These are phyloP conservation scores for Drosophila borborema DNA, from an alignment of 2,888 invertebrate species.

Conservation along the genomic window DNA sequence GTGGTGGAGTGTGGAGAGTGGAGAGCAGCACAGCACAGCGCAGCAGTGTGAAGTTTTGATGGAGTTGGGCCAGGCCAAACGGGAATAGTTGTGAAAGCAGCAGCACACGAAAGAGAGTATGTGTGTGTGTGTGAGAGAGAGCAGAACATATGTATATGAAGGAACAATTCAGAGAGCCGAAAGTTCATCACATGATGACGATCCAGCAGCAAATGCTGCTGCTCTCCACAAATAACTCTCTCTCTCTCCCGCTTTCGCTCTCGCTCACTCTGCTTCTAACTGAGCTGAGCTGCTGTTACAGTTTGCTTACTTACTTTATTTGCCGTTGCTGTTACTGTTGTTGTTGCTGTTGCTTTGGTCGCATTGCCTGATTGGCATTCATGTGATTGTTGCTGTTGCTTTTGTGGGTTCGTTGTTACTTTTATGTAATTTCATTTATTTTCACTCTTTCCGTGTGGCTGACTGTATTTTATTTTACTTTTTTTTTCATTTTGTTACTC, in stretches of 20 bases:
- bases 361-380: constrained; percentile 66
- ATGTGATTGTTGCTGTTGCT: constrained; percentile 53
- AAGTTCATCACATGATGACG: constrained; percentile 33
- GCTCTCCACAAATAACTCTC: constrained; percentile 12
- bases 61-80: constrained; percentile 40
- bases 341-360: constrained; percentile 8
- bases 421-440: constrained; percentile 80
- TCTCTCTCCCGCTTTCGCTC: constrained; percentile 22
- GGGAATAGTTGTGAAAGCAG: constrained; percentile 74
- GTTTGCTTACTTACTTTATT: constrained; percentile 27
- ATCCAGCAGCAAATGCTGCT: constrained; percentile 35
- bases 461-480: constrained; percentile 1
- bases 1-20: constrained; percentile 25
- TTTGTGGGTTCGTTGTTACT: constrained; percentile 78
- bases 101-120: constrained; percentile 22
- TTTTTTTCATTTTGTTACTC: not conserved
- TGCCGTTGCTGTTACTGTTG: constrained; percentile 12
- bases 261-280: constrained; percentile 35
- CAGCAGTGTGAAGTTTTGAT: constrained; percentile 19
- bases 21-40: constrained; percentile 9
- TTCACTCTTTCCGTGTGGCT: constrained; percentile 56
- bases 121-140: not conserved
- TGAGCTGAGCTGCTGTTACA: constrained; percentile 37
- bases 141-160: constrained; percentile 32
- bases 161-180: constrained; percentile 42